Conservation (phyloP, 2,797 vertebrate species). For the Sciurus vulgaris region DNA sequence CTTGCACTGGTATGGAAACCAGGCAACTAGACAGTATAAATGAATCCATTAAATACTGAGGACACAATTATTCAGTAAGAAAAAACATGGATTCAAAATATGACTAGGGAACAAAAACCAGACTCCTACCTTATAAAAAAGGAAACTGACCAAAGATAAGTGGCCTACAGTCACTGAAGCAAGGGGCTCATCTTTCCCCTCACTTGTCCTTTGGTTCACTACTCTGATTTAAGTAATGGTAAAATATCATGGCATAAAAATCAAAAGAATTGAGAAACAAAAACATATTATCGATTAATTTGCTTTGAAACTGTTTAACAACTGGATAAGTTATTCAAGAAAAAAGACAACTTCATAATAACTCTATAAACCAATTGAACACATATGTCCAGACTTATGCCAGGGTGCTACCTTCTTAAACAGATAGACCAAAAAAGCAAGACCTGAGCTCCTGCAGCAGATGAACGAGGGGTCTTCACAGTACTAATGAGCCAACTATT, state of each 20-base stretch:
- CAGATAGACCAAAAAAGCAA: not conserved
- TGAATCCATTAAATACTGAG: constrained; percentile 53
- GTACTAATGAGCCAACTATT: not conserved
- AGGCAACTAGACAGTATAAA: constrained; percentile 69
- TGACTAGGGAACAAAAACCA: constrained; percentile 6
- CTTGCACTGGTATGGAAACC: constrained; percentile 51
- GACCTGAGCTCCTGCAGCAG: not conserved
- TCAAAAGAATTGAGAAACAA: constrained; percentile 56
- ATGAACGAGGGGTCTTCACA: not conserved
- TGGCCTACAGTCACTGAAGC: not conserved
- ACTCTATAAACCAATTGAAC: not conserved
- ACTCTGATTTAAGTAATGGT: constrained; percentile 11
- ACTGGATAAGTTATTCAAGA: not conserved
- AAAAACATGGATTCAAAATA: constrained; percentile 61
- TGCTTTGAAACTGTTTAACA: constrained; percentile 64
- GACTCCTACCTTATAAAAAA: constrained; percentile 29
- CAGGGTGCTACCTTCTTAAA: constrained; percentile 6
- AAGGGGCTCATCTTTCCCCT: not conserved
- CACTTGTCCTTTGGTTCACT: constrained; percentile 28
- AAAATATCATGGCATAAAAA: constrained; percentile 52
- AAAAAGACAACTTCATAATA: constrained; percentile 19
- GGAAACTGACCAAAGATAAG: constrained; percentile 45
- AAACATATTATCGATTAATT: constrained; percentile 68
- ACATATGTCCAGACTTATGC: not conserved
- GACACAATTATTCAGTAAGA: constrained; percentile 73